Evolutionary conservation across 1,140 invertebrate genomes (phyloP).

Genomic region (Aphidius ervi): DNA sequence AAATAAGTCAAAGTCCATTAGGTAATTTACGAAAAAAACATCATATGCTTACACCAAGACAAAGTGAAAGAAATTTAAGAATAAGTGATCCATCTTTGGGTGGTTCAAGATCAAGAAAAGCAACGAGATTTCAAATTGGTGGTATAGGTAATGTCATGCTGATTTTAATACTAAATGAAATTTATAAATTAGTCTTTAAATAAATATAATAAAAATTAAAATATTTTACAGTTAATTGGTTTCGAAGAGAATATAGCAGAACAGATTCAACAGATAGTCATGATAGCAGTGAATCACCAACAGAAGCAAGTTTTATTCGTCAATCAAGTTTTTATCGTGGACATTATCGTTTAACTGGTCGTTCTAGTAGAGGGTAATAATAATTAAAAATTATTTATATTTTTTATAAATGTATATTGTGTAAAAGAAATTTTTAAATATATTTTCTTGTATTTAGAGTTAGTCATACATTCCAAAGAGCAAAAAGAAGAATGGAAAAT

Average conservation of each 20-base stretch:
- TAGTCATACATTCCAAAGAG: slow-evolving; percentile 68
- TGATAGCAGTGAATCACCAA: slow-evolving; percentile 59
- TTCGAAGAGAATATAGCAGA: slow-evolving; percentile 56
- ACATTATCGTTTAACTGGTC: slow-evolving; percentile 35
- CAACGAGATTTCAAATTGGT: slow-evolving; percentile 51
- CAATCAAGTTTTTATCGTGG: slow-evolving; percentile 48
- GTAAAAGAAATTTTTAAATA: no score
- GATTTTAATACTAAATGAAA: background rate
- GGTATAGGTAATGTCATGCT: slow-evolving; percentile 59
- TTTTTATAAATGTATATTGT: no score
- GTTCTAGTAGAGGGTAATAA: slow-evolving; percentile 38
- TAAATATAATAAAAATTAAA: no score
- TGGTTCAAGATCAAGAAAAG: slow-evolving; percentile 42
- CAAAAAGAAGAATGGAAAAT: slow-evolving; percentile 79
- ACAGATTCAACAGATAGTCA: slow-evolving; percentile 57
- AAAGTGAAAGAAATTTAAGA: slow-evolving; percentile 69
- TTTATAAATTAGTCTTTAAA: background rate
- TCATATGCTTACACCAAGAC: slow-evolving; percentile 72
- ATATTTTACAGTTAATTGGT: slow-evolving; percentile 64
- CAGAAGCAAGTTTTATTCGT: slow-evolving; percentile 54
- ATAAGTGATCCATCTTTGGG: slow-evolving; percentile 43
- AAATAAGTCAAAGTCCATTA: slow-evolving; percentile 71
- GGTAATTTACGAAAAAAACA: slow-evolving; percentile 70
- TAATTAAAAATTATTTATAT: background rate
- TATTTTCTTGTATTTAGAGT: slow-evolving; percentile 40